A percentile compares a stretch with the other conserved stretches of the same genome.
Conservation (phyloP, 2,113 vertebrate genomes). For the Colaptes auratus region DNA sequence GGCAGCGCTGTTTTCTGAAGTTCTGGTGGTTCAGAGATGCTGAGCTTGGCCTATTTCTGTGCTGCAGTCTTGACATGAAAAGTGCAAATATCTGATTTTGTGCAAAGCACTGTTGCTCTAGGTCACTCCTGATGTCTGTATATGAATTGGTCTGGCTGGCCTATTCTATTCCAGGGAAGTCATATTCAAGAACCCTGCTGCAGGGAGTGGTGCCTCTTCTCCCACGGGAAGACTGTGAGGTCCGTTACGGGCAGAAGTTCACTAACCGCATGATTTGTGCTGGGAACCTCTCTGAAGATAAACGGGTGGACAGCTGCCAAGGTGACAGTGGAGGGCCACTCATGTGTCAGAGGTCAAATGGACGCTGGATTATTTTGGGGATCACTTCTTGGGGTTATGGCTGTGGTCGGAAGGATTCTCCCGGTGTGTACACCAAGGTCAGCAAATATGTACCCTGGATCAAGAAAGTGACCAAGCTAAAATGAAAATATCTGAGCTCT, state of each 20-base stretch:
- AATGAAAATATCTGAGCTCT: conserved; percentile 23
- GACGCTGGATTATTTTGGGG: conserved; percentile 86
- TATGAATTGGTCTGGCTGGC: not conserved
- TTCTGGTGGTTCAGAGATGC: not conserved
- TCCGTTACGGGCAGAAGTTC: conserved; percentile 84
- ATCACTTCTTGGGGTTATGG: conserved; percentile 88
- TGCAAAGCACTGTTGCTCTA: not conserved
- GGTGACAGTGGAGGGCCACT: conserved; percentile 90
- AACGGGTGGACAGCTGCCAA: conserved; percentile 83
- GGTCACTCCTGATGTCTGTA: not conserved
- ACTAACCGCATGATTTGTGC: conserved; percentile 89
- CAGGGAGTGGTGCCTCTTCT: conserved; percentile 88
- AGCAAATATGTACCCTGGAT: conserved; percentile 88
- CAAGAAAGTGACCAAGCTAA: conserved; percentile 76
- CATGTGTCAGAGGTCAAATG: conserved; percentile 81
- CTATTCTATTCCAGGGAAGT: conserved; percentile 67
- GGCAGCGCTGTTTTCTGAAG: not conserved
- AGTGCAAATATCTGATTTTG: not conserved
- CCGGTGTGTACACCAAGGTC: conserved; percentile 88
- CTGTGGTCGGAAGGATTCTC: conserved; percentile 85
- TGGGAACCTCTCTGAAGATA: conserved; percentile 86
- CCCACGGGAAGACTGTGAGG: conserved; percentile 83
- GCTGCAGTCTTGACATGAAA: not conserved
- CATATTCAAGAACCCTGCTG: conserved; percentile 85
- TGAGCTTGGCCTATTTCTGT: not conserved